Evolutionary conservation across 1,140 invertebrate genomes (phyloP).

Genomic region (Muscidifurax raptorellus): DNA sequence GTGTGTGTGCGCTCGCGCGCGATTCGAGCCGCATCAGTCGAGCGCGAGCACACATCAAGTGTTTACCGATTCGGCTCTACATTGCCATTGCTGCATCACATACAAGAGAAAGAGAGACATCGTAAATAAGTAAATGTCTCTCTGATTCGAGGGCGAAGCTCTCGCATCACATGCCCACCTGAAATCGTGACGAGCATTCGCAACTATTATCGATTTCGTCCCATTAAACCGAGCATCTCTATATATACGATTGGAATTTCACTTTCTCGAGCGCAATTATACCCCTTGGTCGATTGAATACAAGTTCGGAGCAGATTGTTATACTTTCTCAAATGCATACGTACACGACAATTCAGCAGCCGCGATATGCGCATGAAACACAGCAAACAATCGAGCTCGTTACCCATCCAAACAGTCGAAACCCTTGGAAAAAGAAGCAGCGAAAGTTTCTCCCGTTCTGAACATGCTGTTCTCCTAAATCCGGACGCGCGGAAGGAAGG

Average conservation of each 20-base stretch:
- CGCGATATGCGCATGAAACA: too few species aligned
- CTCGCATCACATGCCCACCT: background rate
- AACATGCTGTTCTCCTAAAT: background rate
- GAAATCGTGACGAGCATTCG: slow-evolving; percentile 39
- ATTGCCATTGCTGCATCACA: slow-evolving; percentile 21
- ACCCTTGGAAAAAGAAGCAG: background rate
- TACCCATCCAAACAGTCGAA: background rate
- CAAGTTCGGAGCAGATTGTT: too few species aligned
- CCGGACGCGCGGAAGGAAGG: background rate
- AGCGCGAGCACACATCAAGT: slow-evolving; percentile 42
- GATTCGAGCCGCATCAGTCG: background rate
- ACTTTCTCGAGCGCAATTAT: too few species aligned
- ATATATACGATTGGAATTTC: background rate
- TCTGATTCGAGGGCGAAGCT: background rate
- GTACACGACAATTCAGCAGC: too few species aligned
- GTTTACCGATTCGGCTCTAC: slow-evolving; percentile 39
- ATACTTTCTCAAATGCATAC: too few species aligned
- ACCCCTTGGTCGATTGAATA: too few species aligned
- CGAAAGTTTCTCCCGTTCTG: background rate
- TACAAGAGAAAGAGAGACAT: background rate
- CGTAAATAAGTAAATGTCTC: slow-evolving; percentile 48
- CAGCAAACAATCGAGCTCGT: background rate
- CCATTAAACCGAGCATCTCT: background rate
- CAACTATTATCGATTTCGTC: slow-evolving; percentile 24
- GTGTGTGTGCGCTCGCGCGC: background rate